Evolutionary conservation across 2,797 vertebrate species (phyloP), one percentile per base, ranked within the genome.

Genomic region (Hoplostethus mediterraneus): DNA sequence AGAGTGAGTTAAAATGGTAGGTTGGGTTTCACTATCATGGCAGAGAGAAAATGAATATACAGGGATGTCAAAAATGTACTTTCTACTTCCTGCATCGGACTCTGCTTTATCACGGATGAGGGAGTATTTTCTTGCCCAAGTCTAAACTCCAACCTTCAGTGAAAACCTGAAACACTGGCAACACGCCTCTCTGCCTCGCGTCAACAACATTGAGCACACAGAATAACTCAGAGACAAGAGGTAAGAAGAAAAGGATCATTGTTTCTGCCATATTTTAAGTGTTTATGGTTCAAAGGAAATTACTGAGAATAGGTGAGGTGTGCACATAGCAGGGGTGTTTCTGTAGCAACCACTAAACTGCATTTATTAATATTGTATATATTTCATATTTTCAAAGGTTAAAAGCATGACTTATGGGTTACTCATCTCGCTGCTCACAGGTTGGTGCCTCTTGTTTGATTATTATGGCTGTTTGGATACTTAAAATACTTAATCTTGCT

Each of bases 361-460:
- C 30, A 47, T 38, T 1, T 58, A 38, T 44, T 0, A 1, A 3
- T 36, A 28, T 33, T 28, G 0, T 12, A 6, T 47, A 2, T 64
- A 13, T 56, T 28, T 60, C 3, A 36, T 72, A 33, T 68, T 60
- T 73, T 59, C 13, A 61, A 42, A 83, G 81, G 45, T 68, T 49
- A 48, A 12, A 48, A 12, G 44, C 31, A 82, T 87, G 83, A 81
- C 75, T 73, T 61, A 40, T 16, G 8, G 45, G 8, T 55, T 59
- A 51, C 12, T 80, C 36, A 16, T 75, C 36, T 58, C 72, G 12
- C 56, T 75, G 16, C 65, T 81, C 5, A 55, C 79, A 83, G 84
- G 84, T 89, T 47, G 16, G 82, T 79, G 47, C 13, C 30, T 51
- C n/a, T 69, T 66, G 1, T 52, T 63, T 48, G 5, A 52, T 54